Evolutionary conservation across 30 jellyfish, hydroid and myxozoan genomes (phyloP).

Genomic region (Turritopsis rubra): DNA sequence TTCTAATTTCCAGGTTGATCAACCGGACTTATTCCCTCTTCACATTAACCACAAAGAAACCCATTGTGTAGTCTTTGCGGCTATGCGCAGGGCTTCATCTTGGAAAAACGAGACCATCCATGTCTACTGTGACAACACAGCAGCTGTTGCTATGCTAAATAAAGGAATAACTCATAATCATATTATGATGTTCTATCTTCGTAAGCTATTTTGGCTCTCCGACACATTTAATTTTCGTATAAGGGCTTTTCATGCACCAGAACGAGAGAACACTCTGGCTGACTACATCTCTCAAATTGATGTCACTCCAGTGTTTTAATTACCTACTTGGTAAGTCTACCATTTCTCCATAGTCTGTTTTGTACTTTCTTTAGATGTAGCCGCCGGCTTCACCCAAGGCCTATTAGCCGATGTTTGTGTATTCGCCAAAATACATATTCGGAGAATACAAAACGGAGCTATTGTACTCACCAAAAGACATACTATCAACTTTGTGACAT

Average conservation of each 20-base stretch:
- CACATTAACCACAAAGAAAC: constrained; percentile 24
- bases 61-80: constrained; percentile 1
- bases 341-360: too few species aligned
- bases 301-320: neutral
- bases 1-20: neutral
- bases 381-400: too few species aligned
- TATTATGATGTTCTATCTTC: constrained; percentile 8
- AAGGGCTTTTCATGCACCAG: constrained; percentile 7
- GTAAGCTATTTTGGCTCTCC: constrained; percentile 21
- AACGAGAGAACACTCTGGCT: constrained; percentile 7
- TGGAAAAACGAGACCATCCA: constrained; percentile 10
- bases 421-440: neutral
- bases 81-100: constrained; percentile 28
- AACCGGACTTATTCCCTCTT: neutral
- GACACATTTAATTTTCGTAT: constrained; percentile 22
- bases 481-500: neutral
- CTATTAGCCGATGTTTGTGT: too few species aligned
- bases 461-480: neutral
- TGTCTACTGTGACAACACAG: constrained; percentile 19
- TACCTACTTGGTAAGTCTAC: too few species aligned
- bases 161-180: constrained; percentile 17
- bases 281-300: constrained; percentile 16
- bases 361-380: too few species aligned
- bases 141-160: constrained; percentile 24
- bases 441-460: neutral